Evolutionary conservation across 2,888 invertebrate species (phyloP).

Genomic region (Drosophila recens): DNA sequence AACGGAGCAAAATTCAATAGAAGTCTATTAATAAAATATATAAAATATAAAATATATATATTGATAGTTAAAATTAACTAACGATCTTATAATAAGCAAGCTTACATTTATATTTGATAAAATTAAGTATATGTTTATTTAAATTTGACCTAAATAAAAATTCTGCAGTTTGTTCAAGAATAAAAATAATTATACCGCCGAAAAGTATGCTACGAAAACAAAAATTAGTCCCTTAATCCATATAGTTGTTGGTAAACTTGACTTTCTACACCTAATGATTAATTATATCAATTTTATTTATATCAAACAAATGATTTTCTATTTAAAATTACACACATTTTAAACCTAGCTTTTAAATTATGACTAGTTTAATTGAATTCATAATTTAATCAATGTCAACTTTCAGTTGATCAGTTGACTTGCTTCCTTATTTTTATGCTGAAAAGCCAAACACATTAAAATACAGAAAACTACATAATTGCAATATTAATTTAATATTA

Average conservation of each 20-base stretch:
- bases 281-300: too few relatives aligned
- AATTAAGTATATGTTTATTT: too few relatives aligned
- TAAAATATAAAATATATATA: too few relatives aligned
- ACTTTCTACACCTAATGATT: neutral
- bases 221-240: neutral
- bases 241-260: neutral
- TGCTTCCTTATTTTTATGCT: neutral
- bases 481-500: conserved; percentile 15
- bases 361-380: neutral
- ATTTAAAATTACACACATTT: too few relatives aligned
- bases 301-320: too few relatives aligned
- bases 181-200: neutral
- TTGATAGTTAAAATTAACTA: neutral
- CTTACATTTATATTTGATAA: too few relatives aligned
- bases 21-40: too few relatives aligned
- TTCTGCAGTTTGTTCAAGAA: too few relatives aligned
- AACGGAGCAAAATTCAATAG: neutral
- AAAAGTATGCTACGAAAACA: neutral
- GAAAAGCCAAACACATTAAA: neutral
- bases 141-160: too few relatives aligned
- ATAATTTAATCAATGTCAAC: conserved; percentile 1
- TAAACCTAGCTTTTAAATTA: neutral
- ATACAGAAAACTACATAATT: neutral
- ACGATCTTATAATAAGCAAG: too few relatives aligned
- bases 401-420: too few relatives aligned